Conservation (phyloP, 2,888 invertebrate species). For the Galerucella calmariensis region DNA sequence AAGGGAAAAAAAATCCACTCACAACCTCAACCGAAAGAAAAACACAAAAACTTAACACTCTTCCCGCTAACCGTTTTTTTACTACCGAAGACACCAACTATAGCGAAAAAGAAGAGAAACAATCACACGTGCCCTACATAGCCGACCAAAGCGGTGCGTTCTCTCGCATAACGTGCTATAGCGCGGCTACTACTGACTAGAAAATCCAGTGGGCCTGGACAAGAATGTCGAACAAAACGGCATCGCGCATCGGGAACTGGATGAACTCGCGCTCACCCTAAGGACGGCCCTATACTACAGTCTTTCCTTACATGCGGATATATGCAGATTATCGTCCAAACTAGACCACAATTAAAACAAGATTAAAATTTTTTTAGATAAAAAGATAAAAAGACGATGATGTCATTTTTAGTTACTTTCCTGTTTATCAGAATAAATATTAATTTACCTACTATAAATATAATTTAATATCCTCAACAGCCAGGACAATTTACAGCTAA, state of each 20-base stretch:
- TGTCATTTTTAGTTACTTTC: no score
- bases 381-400: no score
- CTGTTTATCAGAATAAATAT: no score
- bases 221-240: constrained; percentile 41
- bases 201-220: constrained; percentile 49
- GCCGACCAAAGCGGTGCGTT: constrained; percentile 29
- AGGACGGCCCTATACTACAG: constrained; percentile 44
- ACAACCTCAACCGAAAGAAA: not conserved
- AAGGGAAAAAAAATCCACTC: constrained; percentile 15
- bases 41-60: constrained; percentile 9
- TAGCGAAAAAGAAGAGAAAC: constrained; percentile 20
- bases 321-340: constrained; percentile 50
- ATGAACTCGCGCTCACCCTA: constrained; percentile 37
- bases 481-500: no score
- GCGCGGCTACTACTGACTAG: constrained; percentile 56
- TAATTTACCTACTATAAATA: no score
- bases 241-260: constrained; percentile 31
- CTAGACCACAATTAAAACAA: constrained; percentile 49
- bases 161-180: constrained; percentile 38
- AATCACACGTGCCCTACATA: constrained; percentile 39
- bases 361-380: no score
- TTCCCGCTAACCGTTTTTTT: not conserved
- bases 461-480: no score
- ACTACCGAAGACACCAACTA: not conserved
- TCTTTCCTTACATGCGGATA: constrained; percentile 52